Evolutionary conservation across 2,797 vertebrate species (phyloP).

Genomic region (Helarctos malayanus): DNA sequence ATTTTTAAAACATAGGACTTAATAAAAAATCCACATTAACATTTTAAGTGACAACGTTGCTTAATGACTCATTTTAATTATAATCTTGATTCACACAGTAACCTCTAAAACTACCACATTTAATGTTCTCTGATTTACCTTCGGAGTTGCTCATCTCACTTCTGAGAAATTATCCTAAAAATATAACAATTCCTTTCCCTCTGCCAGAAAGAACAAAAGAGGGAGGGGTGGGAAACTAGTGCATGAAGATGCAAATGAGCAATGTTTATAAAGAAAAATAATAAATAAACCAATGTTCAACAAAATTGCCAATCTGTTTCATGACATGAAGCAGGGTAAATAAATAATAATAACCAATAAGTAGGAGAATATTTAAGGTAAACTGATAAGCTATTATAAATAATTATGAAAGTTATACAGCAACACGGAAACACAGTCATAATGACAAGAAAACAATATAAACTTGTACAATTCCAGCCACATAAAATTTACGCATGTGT

Average conservation of each 20-base stretch:
- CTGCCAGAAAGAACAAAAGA: conserved; percentile 62
- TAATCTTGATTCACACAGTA: conserved; percentile 23
- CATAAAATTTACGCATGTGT: conserved; percentile 39
- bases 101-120: conserved; percentile 39
- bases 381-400: conserved; percentile 56
- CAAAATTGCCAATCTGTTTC: conserved; percentile 62
- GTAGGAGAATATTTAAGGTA: conserved; percentile 43
- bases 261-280: conserved; percentile 62
- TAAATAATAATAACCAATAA: conserved; percentile 25
- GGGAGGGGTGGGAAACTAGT: not conserved
- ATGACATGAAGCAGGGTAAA: not conserved
- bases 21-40: conserved; percentile 62
- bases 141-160: conserved; percentile 40
- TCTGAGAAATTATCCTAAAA: conserved; percentile 54
- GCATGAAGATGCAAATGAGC: conserved; percentile 33
- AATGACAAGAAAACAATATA: conserved; percentile 46
- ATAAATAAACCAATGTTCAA: conserved; percentile 36
- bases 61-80: conserved; percentile 56
- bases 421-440: conserved; percentile 28
- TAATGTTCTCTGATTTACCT: conserved; percentile 22
- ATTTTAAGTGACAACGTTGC: conserved; percentile 60
- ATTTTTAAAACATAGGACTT: conserved; percentile 66
- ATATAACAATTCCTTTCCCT: conserved; percentile 43
- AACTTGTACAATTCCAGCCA: conserved; percentile 9
- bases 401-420: conserved; percentile 44